Evolutionary conservation across 2,888 invertebrate species (phyloP).

Genomic region (Aphidius colemani): DNA sequence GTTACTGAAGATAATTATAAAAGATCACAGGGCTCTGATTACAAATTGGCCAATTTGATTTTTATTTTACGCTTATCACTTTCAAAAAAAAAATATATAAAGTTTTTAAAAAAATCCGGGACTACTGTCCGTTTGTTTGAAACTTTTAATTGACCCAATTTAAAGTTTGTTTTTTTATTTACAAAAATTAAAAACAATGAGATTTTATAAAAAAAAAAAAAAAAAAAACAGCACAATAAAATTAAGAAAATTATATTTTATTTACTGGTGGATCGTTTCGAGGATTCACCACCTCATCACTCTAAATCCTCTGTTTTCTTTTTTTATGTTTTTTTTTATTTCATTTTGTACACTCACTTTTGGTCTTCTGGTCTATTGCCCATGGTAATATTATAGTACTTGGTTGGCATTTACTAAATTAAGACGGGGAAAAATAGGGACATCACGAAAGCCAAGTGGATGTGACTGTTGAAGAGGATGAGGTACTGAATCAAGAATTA

Average conservation of each 20-base stretch:
- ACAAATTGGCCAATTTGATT: constrained; percentile 33
- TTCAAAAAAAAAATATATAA: too few species aligned
- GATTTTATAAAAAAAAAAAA: too few species aligned
- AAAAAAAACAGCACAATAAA: too few species aligned
- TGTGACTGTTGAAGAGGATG: constrained; percentile 1
- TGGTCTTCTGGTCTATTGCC: constrained; percentile 31
- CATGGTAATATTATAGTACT: constrained; percentile 44
- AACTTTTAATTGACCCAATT: too few species aligned
- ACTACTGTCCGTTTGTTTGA: too few species aligned
- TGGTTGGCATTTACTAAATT: constrained; percentile 57
- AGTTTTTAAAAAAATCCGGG: too few species aligned
- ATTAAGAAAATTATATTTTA: too few species aligned
- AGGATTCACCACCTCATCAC: constrained; percentile 22
- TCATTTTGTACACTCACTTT: constrained; percentile 14
- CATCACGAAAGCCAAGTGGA: constrained; percentile 22
- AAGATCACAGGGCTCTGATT: neutral
- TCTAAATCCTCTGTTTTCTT: too few species aligned
- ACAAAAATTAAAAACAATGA: too few species aligned
- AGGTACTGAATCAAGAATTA: constrained; percentile 51
- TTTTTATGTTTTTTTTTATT: neutral
- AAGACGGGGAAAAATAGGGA: constrained; percentile 37
- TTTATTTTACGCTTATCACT: constrained; percentile 6
- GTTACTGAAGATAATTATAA: neutral
- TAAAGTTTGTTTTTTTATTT: too few species aligned
- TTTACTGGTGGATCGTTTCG: constrained; percentile 11